Percentiles rank a stretch among this genome's conserved stretches.
These are phyloP conservation scores for Dendroctonus ponderosae DNA, from an alignment of 1,140 invertebrate species.

Conservation along the genomic window DNA sequence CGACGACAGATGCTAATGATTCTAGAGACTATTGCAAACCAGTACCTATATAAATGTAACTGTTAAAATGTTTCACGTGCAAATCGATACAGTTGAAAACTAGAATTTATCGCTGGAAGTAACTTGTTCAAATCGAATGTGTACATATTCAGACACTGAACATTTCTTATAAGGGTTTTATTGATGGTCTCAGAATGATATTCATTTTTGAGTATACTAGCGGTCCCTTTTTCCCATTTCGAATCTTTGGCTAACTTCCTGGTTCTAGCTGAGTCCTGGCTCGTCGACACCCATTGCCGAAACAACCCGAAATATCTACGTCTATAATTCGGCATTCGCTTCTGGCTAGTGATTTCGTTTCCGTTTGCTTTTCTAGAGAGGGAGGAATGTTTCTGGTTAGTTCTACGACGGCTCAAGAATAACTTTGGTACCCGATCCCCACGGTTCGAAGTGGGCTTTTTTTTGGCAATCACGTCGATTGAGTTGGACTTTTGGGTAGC, in stretches of 20 bases:
- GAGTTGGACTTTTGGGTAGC: conserved; percentile 5
- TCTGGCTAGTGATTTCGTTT: conserved; percentile 21
- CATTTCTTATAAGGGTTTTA: conserved; percentile 30
- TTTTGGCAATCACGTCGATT: conserved; percentile 13
- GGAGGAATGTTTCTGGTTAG: conserved; percentile 34
- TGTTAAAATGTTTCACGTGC: too few relatives aligned
- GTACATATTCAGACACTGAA: conserved; percentile 27
- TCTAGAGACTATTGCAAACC: too few relatives aligned
- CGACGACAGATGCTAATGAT: too few relatives aligned
- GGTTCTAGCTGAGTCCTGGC: conserved; percentile 34
- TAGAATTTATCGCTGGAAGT: conserved; percentile 35
- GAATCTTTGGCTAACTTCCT: conserved; percentile 25
- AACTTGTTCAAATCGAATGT: conserved; percentile 38
- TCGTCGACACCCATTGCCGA: conserved; percentile 25
- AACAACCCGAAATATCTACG: conserved; percentile 20
- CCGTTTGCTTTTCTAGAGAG: conserved; percentile 29
- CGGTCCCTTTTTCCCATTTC: conserved; percentile 38
- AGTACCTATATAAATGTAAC: too few relatives aligned
- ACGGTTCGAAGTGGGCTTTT: conserved; percentile 12
- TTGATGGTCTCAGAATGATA: conserved; percentile 32
- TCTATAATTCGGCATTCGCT: conserved; percentile 8
- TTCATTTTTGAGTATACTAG: conserved; percentile 40
- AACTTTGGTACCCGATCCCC: conserved; percentile 41
- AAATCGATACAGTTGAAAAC: neutral
- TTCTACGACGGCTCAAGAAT: conserved; percentile 18